phyloP scores from a whole-genome alignment of 2,113 vertebrate genomes.

The Candoia aspera region DNA sequence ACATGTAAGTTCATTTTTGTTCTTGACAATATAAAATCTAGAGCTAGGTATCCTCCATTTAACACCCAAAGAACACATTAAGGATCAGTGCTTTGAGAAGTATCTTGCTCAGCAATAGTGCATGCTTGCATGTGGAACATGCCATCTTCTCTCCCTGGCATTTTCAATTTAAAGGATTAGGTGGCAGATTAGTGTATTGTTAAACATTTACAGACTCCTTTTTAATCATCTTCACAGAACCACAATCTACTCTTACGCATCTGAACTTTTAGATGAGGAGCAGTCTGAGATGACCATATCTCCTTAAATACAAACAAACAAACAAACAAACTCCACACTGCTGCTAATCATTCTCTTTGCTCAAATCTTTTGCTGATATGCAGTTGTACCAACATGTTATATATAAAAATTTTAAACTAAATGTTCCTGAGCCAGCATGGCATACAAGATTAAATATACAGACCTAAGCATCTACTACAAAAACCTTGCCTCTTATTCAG shows the following conservation, averaged over 20 bases:
- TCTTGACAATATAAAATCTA: background rate
- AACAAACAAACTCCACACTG: background rate
- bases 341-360: background rate
- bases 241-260: background rate
- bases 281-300: background rate
- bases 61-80: background rate
- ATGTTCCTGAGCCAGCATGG: conserved; percentile 29
- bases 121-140: background rate
- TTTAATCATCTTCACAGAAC: background rate
- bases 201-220: background rate
- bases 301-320: background rate
- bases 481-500: conserved; percentile 2
- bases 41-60: background rate
- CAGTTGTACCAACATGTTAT: background rate
- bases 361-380: background rate
- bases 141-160: background rate
- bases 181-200: background rate
- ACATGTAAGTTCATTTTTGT: background rate
- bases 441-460: conserved; percentile 31
- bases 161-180: background rate
- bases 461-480: conserved; percentile 29
- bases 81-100: background rate
- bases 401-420: conserved; percentile 17
- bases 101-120: background rate
- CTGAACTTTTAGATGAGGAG: background rate